Evolutionary conservation across 2,113 vertebrate species (phyloP).

Genomic region (Rallus limicola): DNA sequence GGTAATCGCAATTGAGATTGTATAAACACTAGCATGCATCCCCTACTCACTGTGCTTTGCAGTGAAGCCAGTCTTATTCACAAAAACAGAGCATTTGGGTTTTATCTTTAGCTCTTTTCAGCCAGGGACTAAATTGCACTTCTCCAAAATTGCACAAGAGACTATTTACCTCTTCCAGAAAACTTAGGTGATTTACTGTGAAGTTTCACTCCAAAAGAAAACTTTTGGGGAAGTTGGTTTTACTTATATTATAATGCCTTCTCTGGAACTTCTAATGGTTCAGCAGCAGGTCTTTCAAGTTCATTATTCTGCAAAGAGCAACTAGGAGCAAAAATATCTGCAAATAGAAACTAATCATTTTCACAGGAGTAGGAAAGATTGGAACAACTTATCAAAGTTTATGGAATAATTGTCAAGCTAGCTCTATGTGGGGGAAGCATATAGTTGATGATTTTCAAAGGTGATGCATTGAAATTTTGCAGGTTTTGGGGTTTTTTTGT

Average conservation of each 20-base stretch:
- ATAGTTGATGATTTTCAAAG: not conserved
- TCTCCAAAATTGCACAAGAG: not conserved
- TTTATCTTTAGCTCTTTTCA: not conserved
- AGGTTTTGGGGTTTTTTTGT: too few species aligned
- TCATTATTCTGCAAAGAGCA: not conserved
- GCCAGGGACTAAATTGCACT: not conserved
- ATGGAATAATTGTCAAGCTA: not conserved
- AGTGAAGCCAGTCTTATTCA: not conserved
- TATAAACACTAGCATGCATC: not conserved
- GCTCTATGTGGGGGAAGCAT: not conserved
- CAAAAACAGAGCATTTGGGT: not conserved
- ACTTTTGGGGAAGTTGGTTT: not conserved
- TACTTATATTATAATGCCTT: not conserved
- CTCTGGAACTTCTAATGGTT: not conserved
- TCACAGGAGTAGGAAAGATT: not conserved
- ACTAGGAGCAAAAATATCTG: not conserved
- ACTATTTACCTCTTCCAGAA: not conserved
- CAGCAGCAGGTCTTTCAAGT: not conserved
- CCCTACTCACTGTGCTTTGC: not conserved
- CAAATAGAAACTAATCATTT: not conserved
- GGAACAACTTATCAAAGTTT: not conserved
- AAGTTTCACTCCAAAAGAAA: not conserved
- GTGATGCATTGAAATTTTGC: not conserved
- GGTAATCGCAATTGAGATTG: not conserved
- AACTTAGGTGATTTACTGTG: not conserved